Evolutionary conservation across 2,113 vertebrate genomes (phyloP), one percentile per base, ranked within the genome.

Genomic region (Heloderma charlesbogerti): DNA sequence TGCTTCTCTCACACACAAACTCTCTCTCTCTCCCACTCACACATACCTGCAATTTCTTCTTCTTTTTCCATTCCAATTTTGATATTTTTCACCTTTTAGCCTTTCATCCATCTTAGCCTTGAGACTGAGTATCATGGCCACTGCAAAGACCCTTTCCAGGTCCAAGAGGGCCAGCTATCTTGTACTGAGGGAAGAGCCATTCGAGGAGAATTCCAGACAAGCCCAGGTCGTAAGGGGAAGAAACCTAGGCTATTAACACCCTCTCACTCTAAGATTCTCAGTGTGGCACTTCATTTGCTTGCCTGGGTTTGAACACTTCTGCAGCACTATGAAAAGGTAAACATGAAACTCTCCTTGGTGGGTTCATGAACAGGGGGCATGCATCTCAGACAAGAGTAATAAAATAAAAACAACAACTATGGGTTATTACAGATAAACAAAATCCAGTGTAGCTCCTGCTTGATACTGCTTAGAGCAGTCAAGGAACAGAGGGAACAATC

Each of bases 1-100:
- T 88, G 9, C 16, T 86, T 88, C 29, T 86, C 54, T 78, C 75
- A 90, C 80, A 18, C 15, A 16, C 43, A 81, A 92, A 63, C 31
- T 54, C 48, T 57, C 25, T 40, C n/a, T 34, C 29, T 45, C 6
- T 29, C 15, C 6, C 37, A 18, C 48, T 34, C 43, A 45, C 77
- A 45, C 77, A 25, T 25, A 78, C 9, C 66, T n/a, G 45, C n/a
- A 82, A 18, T 82, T 1, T 69, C 66, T 84, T 84, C 12, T 67
- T 48, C 13, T 34, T 10, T 40, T 75, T 74, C 54, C 7, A 86
- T 27, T 74, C 54, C 25, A 29, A 43, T 34, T 87, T 87, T 75
- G 22, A 48, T 6, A 20, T 54, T 57, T 75, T 69, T 18, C 12
- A 37, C 6, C n/a, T 57, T 6, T 85, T 48, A 71, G 29, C 7